Evolutionary conservation across 2,113 vertebrate genomes (phyloP).

Genomic region (Loxodonta africana): DNA sequence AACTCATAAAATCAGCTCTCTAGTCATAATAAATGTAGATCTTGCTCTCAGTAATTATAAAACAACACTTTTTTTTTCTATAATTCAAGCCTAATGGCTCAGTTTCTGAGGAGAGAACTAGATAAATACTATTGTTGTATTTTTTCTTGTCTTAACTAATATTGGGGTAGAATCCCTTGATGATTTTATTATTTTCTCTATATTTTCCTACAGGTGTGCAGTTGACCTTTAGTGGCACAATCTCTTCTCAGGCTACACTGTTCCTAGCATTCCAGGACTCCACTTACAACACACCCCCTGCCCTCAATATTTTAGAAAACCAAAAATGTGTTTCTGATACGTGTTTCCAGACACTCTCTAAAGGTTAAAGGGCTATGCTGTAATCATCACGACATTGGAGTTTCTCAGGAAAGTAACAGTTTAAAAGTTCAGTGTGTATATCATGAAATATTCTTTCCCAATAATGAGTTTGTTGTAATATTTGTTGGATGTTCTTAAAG

Average conservation of each 20-base stretch:
- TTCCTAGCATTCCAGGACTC: neutral
- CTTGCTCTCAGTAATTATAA: neutral
- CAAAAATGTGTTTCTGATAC: neutral
- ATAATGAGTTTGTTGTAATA: neutral
- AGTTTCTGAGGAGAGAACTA: neutral
- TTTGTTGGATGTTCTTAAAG: neutral
- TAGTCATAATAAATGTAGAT: neutral
- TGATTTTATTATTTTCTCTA: neutral
- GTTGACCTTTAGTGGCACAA: neutral
- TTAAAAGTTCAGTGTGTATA: neutral
- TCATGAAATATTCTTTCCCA: neutral
- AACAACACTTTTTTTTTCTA: neutral
- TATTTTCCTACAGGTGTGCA: neutral
- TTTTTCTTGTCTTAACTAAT: neutral
- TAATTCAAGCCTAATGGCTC: neutral
- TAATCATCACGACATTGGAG: neutral
- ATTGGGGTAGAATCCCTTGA: neutral
- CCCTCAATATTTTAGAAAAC: neutral
- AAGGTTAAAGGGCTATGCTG: neutral
- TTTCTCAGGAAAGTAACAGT: neutral
- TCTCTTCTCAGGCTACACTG: too few relatives aligned
- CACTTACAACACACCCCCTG: neutral
- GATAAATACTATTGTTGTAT: neutral
- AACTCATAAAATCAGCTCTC: neutral
- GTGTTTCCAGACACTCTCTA: neutral